Evolutionary conservation across 2,888 invertebrate genomes (phyloP), one percentile per base, ranked within the genome.

Genomic region (Lottia gigantea): DNA sequence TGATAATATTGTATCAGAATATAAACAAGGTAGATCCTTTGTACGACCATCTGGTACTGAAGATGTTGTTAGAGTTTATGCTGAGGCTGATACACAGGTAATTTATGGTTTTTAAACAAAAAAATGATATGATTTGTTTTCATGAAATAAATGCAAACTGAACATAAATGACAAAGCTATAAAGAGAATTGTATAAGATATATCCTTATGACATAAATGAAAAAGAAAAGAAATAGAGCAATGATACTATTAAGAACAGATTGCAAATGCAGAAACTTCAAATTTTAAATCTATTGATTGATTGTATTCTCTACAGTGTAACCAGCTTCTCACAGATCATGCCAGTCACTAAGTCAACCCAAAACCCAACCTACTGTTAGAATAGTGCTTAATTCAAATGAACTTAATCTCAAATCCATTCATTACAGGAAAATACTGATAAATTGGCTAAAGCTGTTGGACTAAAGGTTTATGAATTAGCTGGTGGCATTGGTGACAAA

Each of bases 1-100:
- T 71, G 91, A 97, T 85, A 89, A 90, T 68, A 86, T 94, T 0
- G 94, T 94, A 7, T 85, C 90, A 0, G 91, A 91, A 67, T 95
- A 94, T 87, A 89, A 90, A 7, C 91, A 91, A 78, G 96, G 94
- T 0, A 91, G 98, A 68, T 91, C 96, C 4, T 98, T 99, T 90
- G 96, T 97, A 0, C 91, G 98, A 64, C 94, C 99, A 0, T 98
- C 98, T 0, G 99, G 99, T 12, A 99, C 99, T 0, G 99, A 99
- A 90, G 97, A 99, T 88, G 91, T 98, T 15, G 94, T 99, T 1
- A 91, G 99, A 74, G 94, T 99, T 0, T 99, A 98, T 89, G 96
- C 97, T 0, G 99, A 99, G 89, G 96, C 96, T 2, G 92, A 93
- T 31, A 93, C 94, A 6, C 81, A 82, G 81, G 87, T 82, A 74